Base-by-base conservation (phyloP, 2,113 vertebrate genomes). In the Lota lota region DNA sequence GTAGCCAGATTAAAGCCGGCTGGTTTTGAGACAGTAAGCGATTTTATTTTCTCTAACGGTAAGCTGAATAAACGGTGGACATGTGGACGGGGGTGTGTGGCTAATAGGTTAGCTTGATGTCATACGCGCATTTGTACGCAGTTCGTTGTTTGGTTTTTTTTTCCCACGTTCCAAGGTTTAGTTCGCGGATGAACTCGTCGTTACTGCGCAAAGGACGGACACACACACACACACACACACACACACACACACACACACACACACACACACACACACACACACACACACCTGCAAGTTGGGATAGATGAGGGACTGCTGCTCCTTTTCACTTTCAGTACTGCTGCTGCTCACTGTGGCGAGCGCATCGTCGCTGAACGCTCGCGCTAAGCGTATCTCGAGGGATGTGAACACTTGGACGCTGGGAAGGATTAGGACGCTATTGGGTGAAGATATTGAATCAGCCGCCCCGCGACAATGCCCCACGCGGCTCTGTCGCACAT, bases 391-490 rank as follows among this genome's bases (percentile, higher is more conserved):
- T 84, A 81, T 87, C 78, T 81, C 63, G 69, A 73, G 81, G 59
- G 75, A 81, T 87, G 90, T 73, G 87, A 88, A 81, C 69, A 77
- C 68, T 68, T 50, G 4, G 21, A 15, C 17, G 18, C n/a, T 28
- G 59, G 76, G 22, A 58, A 75, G 87, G 87, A 90, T 91, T 88
- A 90, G 59, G 73, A 77, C 81, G 71, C 78, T 67, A 66, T 72
- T 79, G 77, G 65, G 75, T 66, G 61, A 69, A 77, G 40, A 60
- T 58, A 50, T 19, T 15, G 58, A 21, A 22, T 12, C 20, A 19
- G 58, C 20, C 58, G 21, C 68, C 70, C 63, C 72, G 61, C 69
- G 71, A 87, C 74, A 77, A 91, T 90, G 85, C 76, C 73, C 74
- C 81, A 14, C 40, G 73, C 22, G 72, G 61, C 84, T 79, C 78